Evolutionary conservation across 2,888 invertebrate genomes (phyloP), one percentile per base, ranked within the genome.

Genomic region (Ligdia adustata): DNA sequence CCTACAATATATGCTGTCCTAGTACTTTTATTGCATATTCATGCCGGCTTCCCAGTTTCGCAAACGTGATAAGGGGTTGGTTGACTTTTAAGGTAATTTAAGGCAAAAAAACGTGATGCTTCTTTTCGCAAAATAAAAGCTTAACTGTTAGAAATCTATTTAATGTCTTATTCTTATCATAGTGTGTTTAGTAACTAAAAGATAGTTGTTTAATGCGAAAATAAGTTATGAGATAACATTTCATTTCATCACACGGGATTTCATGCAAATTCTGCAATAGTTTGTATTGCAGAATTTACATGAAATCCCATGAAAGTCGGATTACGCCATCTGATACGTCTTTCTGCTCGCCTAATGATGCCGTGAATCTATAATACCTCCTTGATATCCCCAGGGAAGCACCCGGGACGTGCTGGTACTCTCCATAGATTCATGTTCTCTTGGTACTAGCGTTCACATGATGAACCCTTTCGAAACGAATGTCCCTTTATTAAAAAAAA

Each of bases 1-100:
- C 69, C 67, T 70, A 31, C 52, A 46, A 50, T 68, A 57, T 75
- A 79, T 89, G 82, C 52, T 48, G 45, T 48, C 87, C 86, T 88
- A 69, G 89, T 90, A 84, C 74, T 74, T 88, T 86, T 88, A 89
- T 90, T 89, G 89, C 89, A 89, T 84, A 88, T 83, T 87, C 75
- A 79, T 82, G 72, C 71, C 60, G 46, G 64, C 71, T 74, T 74
- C 69, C 62, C 55, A 54, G 71, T 81, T 87, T 87, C 60, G 86
- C 87, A 82, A 79, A 69, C 64, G 48, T 64, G 44, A 55, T 1
- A n/a, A 12, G 44, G 42, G 38, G 22, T 22, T 4, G 33, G 50
- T 22, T 46, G 40, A 32, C 26, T 40, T 34, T 9, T 16, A 29
- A 9, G 20, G 35, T 55, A 45, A 32, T 37, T 55, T 46, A 22